Evolutionary conservation across 2,888 invertebrate genomes (phyloP).

Genomic region (Hypena proboscidalis): DNA sequence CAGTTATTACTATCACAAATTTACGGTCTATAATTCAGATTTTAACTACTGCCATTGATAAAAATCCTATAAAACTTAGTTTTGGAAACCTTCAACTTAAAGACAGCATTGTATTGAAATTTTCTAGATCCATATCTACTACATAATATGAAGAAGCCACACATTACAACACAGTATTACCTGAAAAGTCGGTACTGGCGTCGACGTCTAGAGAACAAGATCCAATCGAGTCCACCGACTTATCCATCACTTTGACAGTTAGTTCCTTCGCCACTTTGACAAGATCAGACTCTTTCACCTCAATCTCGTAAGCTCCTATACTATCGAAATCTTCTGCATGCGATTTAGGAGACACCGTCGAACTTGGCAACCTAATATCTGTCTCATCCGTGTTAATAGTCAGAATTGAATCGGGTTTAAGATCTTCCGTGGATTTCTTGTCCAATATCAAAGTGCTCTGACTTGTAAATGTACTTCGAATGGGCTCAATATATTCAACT

Average conservation of each 20-base stretch:
- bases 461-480: constrained; percentile 78
- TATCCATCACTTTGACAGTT: constrained; percentile 88
- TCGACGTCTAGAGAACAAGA: constrained; percentile 95
- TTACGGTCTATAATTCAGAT: too few relatives aligned
- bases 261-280: constrained; percentile 69
- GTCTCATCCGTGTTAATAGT: constrained; percentile 79
- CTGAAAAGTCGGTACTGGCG: constrained; percentile 90
- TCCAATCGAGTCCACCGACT: constrained; percentile 93
- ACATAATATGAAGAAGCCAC: constrained; percentile 42
- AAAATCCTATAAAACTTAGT: too few relatives aligned
- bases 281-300: constrained; percentile 76
- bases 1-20: too few relatives aligned
- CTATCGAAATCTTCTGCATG: constrained; percentile 71
- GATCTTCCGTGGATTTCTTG: constrained; percentile 59
- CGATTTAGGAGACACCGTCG: constrained; percentile 76
- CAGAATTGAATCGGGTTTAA: constrained; percentile 69
- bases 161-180: constrained; percentile 77
- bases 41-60: too few relatives aligned
- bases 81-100: too few relatives aligned
- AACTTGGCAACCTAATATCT: constrained; percentile 76
- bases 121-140: constrained; percentile 42
- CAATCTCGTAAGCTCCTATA: constrained; percentile 78
- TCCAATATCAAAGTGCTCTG: constrained; percentile 80
- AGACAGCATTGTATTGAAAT: constrained; percentile 1
- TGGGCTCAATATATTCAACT: constrained; percentile 82